phyloP scores from a whole-genome alignment of 2,888 invertebrate genomes.

The Junonia oenone region DNA sequence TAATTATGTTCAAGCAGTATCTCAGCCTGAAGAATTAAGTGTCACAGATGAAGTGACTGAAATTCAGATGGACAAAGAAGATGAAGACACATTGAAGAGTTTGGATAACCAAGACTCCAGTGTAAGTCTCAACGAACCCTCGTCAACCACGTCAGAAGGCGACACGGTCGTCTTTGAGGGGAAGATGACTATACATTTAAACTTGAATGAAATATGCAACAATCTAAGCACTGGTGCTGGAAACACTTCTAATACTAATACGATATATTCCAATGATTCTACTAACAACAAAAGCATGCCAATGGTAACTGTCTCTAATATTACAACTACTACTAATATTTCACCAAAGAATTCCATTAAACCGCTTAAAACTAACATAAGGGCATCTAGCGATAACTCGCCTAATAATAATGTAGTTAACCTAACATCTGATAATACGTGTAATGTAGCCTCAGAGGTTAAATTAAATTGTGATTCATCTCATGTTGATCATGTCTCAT shows the following conservation, averaged over 20 bases:
- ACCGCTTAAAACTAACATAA: slow-evolving; percentile 57
- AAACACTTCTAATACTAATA: slow-evolving; percentile 53
- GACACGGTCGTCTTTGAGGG: slow-evolving; percentile 77
- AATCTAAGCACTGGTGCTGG: slow-evolving; percentile 69
- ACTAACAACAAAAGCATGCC: slow-evolving; percentile 73
- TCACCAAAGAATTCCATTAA: slow-evolving; percentile 75
- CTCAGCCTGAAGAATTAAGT: slow-evolving; percentile 66
- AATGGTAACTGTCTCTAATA: slow-evolving; percentile 79
- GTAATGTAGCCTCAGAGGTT: slow-evolving; percentile 13
- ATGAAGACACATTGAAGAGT: slow-evolving; percentile 75
- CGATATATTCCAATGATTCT: slow-evolving; percentile 49
- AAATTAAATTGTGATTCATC: slow-evolving; percentile 39
- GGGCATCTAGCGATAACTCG: slow-evolving; percentile 35
- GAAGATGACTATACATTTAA: slow-evolving; percentile 76
- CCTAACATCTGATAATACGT: slow-evolving; percentile 7
- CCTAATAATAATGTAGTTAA: slow-evolving; percentile 43
- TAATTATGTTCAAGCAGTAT: slow-evolving; percentile 65
- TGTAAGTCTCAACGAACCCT: slow-evolving; percentile 76
- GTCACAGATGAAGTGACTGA: slow-evolving; percentile 68
- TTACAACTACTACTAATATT: slow-evolving; percentile 76
- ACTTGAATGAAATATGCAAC: slow-evolving; percentile 75
- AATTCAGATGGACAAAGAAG: slow-evolving; percentile 74
- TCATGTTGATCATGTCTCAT: slow-evolving; percentile 37
- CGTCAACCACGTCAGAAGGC: slow-evolving; percentile 67
- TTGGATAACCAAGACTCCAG: slow-evolving; percentile 76